phyloP scores from a whole-genome alignment of 2,797 vertebrate genomes.

The Octomys mimax region DNA sequence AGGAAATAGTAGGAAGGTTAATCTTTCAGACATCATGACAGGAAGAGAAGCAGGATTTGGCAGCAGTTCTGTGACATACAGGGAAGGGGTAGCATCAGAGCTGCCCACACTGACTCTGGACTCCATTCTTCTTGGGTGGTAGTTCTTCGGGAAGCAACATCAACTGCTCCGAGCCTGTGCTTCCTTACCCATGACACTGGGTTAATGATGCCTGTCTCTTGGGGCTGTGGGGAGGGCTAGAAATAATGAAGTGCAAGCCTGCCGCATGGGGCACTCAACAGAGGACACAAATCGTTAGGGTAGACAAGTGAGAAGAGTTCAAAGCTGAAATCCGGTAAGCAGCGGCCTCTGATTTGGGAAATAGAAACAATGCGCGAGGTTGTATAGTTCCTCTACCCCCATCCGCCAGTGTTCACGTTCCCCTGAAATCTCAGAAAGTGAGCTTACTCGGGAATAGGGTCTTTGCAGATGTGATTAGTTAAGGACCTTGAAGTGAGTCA shows the following conservation, averaged over 20 bases:
- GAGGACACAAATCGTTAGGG: neutral
- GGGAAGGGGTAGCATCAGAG: neutral
- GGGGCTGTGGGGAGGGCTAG: neutral
- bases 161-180: neutral
- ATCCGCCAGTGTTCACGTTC: neutral
- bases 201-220: neutral
- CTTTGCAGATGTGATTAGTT: neutral
- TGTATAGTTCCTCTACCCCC: neutral
- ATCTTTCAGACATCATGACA: neutral
- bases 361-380: neutral
- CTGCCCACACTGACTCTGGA: neutral
- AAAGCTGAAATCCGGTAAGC: constrained; percentile 1
- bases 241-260: neutral
- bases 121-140: neutral
- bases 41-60: constrained; percentile 28
- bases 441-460: neutral
- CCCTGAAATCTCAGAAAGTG: neutral
- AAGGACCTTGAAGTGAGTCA: neutral
- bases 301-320: neutral
- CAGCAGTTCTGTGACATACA: neutral
- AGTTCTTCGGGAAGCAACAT: neutral
- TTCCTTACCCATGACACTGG: neutral
- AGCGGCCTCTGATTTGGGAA: neutral
- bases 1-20: neutral
- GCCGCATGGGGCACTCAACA: neutral